A percentile compares a stretch with the other conserved stretches of the same genome.
Conservation (phyloP, 2,888 invertebrate species). For the Crematogaster levior region DNA sequence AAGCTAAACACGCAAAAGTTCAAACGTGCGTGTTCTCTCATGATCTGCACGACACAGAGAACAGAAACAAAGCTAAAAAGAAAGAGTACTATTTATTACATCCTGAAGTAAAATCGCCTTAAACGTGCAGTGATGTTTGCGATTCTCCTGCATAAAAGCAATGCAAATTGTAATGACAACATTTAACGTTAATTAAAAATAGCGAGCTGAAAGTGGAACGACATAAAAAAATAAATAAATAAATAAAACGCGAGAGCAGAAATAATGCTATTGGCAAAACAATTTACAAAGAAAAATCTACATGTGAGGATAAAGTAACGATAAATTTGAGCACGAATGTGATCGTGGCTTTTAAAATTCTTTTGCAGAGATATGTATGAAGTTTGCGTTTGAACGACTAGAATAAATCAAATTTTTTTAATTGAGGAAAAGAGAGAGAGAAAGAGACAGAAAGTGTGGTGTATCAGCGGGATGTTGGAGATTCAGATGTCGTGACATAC, state of each 20-base stretch:
- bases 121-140: not conserved
- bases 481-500: conserved; percentile 58
- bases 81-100: not conserved
- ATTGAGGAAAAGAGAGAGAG: not conserved
- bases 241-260: not conserved
- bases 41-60: conserved; percentile 10
- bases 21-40: conserved; percentile 52
- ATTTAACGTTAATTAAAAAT: not conserved
- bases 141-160: not conserved
- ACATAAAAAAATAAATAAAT: not conserved
- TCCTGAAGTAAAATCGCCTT: not conserved
- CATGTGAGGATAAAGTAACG: not conserved
- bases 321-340: not conserved
- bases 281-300: conserved; percentile 7
- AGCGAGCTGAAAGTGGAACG: not conserved
- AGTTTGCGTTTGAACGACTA: conserved; percentile 5
- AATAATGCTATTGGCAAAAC: not conserved
- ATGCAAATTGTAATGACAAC: not conserved
- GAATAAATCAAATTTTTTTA: conserved; percentile 15
- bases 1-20: conserved; percentile 42
- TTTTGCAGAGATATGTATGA: conserved; percentile 10
- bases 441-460: not conserved
- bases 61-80: not conserved
- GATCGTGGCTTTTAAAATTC: conserved; percentile 4
- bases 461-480: conserved; percentile 1